These are phyloP conservation scores for Dichetophora obliterata DNA, from an alignment of 2,888 invertebrate genomes.

Conservation along the genomic window DNA sequence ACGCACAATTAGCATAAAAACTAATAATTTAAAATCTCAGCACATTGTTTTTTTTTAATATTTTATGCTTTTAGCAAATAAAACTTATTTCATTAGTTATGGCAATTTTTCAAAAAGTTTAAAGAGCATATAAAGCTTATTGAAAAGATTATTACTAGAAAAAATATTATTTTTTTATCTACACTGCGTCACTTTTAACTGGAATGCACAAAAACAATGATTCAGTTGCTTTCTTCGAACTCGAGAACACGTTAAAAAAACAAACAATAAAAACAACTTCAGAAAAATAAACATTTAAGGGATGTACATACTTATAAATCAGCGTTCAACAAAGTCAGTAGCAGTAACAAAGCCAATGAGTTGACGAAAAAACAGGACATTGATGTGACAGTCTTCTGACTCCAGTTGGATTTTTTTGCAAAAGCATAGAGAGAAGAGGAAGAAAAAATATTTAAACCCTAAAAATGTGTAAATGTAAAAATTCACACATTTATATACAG, in stretches of 20 bases:
- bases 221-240: constrained; percentile 1
- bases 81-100: too few relatives aligned
- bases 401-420: not conserved
- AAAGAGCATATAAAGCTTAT: too few relatives aligned
- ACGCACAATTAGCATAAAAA: too few relatives aligned
- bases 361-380: constrained; percentile 5
- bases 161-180: not conserved
- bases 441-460: not conserved
- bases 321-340: not conserved
- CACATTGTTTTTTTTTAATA: too few relatives aligned
- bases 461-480: constrained; percentile 3
- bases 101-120: too few relatives aligned
- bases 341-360: not conserved
- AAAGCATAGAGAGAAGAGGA: not conserved
- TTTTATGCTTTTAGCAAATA: too few relatives aligned
- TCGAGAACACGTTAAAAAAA: not conserved
- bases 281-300: not conserved
- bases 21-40: too few relatives aligned
- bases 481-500: not conserved
- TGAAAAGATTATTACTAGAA: too few relatives aligned
- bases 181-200: not conserved
- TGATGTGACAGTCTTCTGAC: not conserved
- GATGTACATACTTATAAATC: not conserved
- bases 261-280: not conserved
- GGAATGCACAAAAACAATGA: not conserved